Conservation (phyloP, 2,113 vertebrate genomes). For the Xyrauchen texanus region DNA sequence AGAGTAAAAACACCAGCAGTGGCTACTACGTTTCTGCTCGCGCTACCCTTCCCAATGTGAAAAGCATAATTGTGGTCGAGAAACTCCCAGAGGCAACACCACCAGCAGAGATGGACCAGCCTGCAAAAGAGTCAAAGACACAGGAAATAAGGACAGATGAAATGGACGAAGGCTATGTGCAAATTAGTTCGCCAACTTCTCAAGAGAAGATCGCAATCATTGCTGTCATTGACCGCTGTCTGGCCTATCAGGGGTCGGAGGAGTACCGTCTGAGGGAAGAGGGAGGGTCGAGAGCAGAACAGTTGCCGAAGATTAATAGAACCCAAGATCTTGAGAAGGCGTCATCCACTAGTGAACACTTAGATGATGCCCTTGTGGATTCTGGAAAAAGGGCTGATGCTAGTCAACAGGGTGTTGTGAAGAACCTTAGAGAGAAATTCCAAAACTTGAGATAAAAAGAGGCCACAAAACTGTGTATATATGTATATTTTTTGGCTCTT, state of each 20-base stretch:
- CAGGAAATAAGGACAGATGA: conserved; percentile 24
- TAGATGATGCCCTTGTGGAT: conserved; percentile 45
- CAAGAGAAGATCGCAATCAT: conserved; percentile 83
- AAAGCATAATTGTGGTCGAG: conserved; percentile 78
- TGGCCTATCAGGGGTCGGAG: conserved; percentile 79
- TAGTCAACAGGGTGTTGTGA: conserved; percentile 78
- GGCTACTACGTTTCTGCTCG: conserved; percentile 72
- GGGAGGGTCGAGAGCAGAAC: conserved; percentile 17
- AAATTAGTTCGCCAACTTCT: conserved; percentile 77
- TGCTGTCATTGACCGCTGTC: conserved; percentile 78
- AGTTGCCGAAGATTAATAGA: neutral
- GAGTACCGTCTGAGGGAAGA: conserved; percentile 73
- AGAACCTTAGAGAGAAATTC: conserved; percentile 87
- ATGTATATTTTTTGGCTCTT: neutral
- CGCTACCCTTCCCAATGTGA: conserved; percentile 66
- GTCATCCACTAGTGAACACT: conserved; percentile 2
- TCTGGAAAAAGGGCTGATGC: conserved; percentile 30
- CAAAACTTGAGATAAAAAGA: conserved; percentile 75
- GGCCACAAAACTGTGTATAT: neutral
- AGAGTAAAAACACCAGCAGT: conserved; percentile 3
- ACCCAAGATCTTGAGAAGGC: conserved; percentile 19
- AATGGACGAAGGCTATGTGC: conserved; percentile 61
- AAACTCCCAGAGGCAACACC: conserved; percentile 61
- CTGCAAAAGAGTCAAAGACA: neutral
- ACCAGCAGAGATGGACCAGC: conserved; percentile 26